These are phyloP conservation scores for Sussaba pulchella DNA, from an alignment of 2,888 invertebrate genomes.

Conservation along the genomic window DNA sequence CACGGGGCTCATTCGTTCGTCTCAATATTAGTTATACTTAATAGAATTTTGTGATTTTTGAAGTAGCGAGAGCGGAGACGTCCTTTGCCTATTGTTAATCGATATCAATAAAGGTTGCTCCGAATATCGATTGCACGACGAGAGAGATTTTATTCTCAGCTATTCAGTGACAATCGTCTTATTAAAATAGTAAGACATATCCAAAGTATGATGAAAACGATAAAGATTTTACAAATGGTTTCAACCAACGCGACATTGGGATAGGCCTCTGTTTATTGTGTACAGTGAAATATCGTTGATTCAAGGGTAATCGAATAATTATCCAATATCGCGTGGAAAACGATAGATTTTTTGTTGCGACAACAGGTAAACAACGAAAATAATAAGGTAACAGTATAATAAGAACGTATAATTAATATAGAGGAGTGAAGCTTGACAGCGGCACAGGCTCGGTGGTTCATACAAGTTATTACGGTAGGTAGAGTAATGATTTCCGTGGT, in stretches of 20 bases:
- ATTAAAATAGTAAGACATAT: too few relatives aligned
- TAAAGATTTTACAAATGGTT: slow-evolving; percentile 33
- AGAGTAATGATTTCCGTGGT: slow-evolving; percentile 59
- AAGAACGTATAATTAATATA: slow-evolving; percentile 26
- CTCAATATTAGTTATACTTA: slow-evolving; percentile 18
- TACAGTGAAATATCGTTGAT: slow-evolving; percentile 20
- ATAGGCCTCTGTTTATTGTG: slow-evolving; percentile 59
- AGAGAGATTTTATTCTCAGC: too few relatives aligned
- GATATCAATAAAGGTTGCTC: slow-evolving; percentile 7
- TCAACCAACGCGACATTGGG: slow-evolving; percentile 54
- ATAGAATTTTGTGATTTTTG: slow-evolving; percentile 31
- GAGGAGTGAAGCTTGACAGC: slow-evolving; percentile 36
- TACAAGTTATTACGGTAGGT: slow-evolving; percentile 34
- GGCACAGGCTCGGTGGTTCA: slow-evolving; percentile 54
- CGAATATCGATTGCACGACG: slow-evolving; percentile 15
- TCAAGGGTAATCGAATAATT: slow-evolving; percentile 1
- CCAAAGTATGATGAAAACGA: too few relatives aligned
- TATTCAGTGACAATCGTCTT: too few relatives aligned
- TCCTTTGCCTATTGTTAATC: too few relatives aligned
- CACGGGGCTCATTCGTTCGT: neutral
- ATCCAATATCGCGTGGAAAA: slow-evolving; percentile 23
- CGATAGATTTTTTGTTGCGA: slow-evolving; percentile 36
- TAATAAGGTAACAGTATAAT: neutral
- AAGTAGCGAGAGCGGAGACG: slow-evolving; percentile 49
- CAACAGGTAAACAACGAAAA: neutral